Percentiles rank a stretch among this genome's conserved stretches.
Conservation (phyloP, 2,888 invertebrate genomes). For the Gasteruption jaculator region DNA sequence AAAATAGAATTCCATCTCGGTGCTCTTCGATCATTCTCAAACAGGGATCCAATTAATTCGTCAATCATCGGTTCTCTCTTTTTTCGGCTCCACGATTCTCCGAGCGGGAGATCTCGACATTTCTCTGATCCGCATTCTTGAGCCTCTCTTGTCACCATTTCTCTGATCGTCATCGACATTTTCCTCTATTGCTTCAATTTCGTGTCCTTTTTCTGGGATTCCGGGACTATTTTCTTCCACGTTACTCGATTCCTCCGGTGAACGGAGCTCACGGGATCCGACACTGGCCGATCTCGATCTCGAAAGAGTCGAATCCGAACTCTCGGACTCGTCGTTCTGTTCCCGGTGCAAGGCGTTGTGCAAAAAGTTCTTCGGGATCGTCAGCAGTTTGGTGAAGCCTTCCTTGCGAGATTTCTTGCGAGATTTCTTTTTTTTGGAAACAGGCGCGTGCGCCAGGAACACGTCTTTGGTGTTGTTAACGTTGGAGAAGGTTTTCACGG, state of each 20-base stretch:
- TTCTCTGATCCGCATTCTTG: constrained; percentile 24
- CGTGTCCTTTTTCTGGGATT: constrained; percentile 1
- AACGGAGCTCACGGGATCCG: constrained; percentile 24
- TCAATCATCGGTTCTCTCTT: constrained; percentile 21
- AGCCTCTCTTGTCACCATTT: neutral
- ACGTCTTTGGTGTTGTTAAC: constrained; percentile 31
- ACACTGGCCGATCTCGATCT: constrained; percentile 36
- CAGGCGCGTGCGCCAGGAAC: constrained; percentile 29
- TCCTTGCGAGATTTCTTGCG: constrained; percentile 32
- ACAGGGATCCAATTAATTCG: neutral
- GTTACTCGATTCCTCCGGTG: constrained; percentile 3
- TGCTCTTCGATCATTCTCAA: neutral
- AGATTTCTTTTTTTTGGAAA: constrained; percentile 28
- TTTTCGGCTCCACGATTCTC: too few relatives aligned
- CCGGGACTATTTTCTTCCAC: constrained; percentile 4
- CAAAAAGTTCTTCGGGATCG: constrained; percentile 44
- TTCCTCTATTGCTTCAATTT: constrained; percentile 5
- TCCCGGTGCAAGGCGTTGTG: constrained; percentile 43
- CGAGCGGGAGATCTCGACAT: constrained; percentile 32
- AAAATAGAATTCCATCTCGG: constrained; percentile 6
- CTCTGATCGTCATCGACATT: constrained; percentile 14
- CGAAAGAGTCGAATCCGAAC: constrained; percentile 23
- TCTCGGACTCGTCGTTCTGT: constrained; percentile 24
- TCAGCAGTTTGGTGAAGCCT: constrained; percentile 39
- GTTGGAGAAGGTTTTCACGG: constrained; percentile 39